These are phyloP conservation scores for Cydia pomonella DNA, from an alignment of 1,140 invertebrate genomes.

Conservation along the genomic window DNA sequence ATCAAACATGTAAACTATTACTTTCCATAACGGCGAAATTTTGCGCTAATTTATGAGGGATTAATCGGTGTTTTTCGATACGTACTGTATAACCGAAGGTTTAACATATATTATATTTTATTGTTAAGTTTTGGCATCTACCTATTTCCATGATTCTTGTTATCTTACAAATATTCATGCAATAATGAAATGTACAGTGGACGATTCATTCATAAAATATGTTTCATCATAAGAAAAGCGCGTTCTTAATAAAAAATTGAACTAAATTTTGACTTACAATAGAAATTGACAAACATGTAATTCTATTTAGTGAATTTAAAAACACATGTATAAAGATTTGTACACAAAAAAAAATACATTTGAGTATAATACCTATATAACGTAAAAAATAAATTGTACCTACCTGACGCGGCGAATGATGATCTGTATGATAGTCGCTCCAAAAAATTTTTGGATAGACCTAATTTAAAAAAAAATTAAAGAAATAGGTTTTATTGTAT, in stretches of 20 bases:
- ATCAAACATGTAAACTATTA: neutral
- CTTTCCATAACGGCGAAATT: neutral
- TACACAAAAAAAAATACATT: neutral
- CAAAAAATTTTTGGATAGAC: no score
- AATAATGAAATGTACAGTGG: constrained; percentile 2
- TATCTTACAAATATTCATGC: neutral
- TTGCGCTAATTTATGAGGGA: no score
- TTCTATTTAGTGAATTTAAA: neutral
- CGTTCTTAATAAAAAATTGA: constrained; percentile 12
- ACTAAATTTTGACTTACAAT: constrained; percentile 28
- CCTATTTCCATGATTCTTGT: constrained; percentile 13
- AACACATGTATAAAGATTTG: neutral
- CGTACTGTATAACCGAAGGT: no score
- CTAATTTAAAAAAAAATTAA: no score
- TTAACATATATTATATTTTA: neutral
- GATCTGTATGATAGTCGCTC: no score
- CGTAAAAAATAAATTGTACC: no score
- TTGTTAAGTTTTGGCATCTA: neutral
- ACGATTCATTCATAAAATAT: neutral
- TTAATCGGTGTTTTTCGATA: no score
- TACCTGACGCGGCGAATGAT: no score
- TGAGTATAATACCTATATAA: no score
- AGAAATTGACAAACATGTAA: constrained; percentile 6
- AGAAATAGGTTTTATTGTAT: no score
- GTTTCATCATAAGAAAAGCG: constrained; percentile 27